phyloP scores from a whole-genome alignment of 2,888 invertebrate species.

The Rotaria sp. region DNA sequence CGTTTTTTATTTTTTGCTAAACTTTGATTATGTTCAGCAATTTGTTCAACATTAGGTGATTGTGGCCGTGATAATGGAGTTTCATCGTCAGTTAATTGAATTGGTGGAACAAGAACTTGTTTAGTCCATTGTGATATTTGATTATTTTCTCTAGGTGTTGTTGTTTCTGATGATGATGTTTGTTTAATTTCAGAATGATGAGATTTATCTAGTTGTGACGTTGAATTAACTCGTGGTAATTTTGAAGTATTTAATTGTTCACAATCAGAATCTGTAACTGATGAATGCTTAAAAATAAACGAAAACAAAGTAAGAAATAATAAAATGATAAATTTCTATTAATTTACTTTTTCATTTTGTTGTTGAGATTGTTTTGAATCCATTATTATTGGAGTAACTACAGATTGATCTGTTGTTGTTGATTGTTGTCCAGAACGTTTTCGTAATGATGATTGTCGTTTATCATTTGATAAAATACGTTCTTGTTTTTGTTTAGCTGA shows the following conservation, averaged over 20 bases:
- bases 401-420: neutral
- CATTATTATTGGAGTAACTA: neutral
- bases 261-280: neutral
- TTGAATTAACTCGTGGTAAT: too few relatives aligned
- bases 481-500: neutral
- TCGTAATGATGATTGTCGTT: neutral
- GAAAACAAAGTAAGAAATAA: neutral
- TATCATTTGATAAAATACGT: neutral
- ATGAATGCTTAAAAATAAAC: neutral
- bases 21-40: neutral
- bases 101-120: neutral
- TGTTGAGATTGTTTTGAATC: neutral
- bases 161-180: neutral
- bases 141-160: neutral
- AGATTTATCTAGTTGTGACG: too few relatives aligned
- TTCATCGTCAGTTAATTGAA: neutral
- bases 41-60: neutral
- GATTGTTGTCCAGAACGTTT: neutral
- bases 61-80: neutral
- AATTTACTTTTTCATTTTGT: neutral
- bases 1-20: neutral
- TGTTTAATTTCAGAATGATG: neutral
- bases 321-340: neutral
- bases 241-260: neutral
- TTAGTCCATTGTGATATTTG: neutral